Evolutionary conservation across 2,888 invertebrate genomes (phyloP), one percentile per base, ranked within the genome.

Genomic region (Pseudococcus viburni): DNA sequence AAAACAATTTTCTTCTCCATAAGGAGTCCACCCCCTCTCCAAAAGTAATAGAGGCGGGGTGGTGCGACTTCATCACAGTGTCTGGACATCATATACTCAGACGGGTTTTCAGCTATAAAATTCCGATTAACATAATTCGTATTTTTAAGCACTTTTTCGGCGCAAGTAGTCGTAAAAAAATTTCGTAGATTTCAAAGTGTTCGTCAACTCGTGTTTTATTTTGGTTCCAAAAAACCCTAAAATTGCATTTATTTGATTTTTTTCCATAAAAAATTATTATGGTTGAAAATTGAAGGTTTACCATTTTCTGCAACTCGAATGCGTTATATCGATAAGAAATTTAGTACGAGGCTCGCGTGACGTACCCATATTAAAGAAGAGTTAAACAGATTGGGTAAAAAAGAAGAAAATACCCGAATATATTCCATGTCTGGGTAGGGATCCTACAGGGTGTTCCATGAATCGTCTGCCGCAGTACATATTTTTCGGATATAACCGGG

Each of bases 261-360:
- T 59, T 59, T 59, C 26, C 26, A 59, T 59, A 59, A 59, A 59
- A 59, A 59, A 59, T 8, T 11, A 5, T 59, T 59, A 59, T 19
- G 59, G 59, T 59, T n/a, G 11, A 59, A 59, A 19, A 59, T 59
- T 5, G 19, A 59, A 59, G 59, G 59, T 59, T 59, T 59, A 59
- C 0, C 19, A 19, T 59, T 59, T 59, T 59, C 59, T 59, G 59
- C 59, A 59, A 59, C 59, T 59, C 59, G 9, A 59, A 59, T 59
- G 59, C 59, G 59, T 59, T 19, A 19, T 59, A 59, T 59, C 59
- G 59, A 59, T 59, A 59, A 59, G 59, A 59, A 59, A 59, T 59
- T 59, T 59, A 59, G 19, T 59, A n/a, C 19, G 12, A 8, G 59
- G 59, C 11, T 59, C 11, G 59, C 59, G 59, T 59, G 59, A 59